Evolutionary conservation across 2,113 vertebrate genomes (phyloP).

Genomic region (Neotoma lepida): DNA sequence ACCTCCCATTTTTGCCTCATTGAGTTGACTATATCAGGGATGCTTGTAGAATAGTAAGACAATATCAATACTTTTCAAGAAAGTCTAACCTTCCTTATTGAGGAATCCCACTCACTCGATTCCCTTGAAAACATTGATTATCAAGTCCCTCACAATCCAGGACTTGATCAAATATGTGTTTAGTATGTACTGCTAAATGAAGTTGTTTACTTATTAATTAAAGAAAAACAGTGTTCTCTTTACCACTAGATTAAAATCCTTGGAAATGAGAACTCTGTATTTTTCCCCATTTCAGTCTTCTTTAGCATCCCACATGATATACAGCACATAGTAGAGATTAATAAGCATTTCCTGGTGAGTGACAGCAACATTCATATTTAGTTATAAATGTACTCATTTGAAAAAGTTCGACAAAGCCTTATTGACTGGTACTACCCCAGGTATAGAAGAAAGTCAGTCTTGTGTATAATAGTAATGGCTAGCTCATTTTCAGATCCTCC

Average conservation of each 20-base stretch:
- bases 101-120: background rate
- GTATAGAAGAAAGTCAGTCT: background rate
- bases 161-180: background rate
- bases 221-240: background rate
- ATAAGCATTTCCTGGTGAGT: background rate
- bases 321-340: background rate
- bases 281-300: background rate
- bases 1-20: background rate
- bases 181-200: background rate
- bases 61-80: background rate
- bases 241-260: slow-evolving; percentile 36
- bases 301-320: background rate
- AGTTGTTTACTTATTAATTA: background rate
- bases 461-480: background rate
- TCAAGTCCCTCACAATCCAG: background rate
- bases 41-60: background rate
- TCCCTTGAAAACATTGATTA: background rate
- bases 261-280: background rate
- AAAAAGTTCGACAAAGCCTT: background rate
- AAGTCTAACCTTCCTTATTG: background rate
- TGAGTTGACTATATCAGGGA: background rate
- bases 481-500: background rate
- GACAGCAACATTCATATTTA: background rate
- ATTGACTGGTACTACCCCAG: background rate
- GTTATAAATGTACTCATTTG: background rate